Evolutionary conservation across 2,888 invertebrate species (phyloP).

Genomic region (Scaptomyza parva): DNA sequence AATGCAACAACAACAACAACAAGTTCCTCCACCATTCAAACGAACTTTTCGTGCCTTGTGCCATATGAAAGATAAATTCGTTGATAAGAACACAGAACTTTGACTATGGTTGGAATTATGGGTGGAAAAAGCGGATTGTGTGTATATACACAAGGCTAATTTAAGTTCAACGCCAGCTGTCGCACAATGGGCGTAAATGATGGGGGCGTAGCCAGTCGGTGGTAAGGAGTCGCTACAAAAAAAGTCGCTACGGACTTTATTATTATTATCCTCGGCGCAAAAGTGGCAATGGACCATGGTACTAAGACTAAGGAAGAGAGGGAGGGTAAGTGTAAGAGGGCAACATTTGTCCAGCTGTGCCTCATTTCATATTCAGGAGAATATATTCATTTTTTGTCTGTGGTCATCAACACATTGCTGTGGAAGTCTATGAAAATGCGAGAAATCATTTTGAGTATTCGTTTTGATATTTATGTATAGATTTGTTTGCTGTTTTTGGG

Average conservation of each 20-base stretch:
- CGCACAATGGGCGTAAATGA: slow-evolving; percentile 48
- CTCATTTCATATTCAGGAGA: slow-evolving; percentile 79
- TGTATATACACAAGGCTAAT: slow-evolving; percentile 76
- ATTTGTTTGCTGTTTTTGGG: slow-evolving; percentile 16
- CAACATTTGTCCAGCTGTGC: slow-evolving; percentile 75
- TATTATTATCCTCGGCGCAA: slow-evolving; percentile 73
- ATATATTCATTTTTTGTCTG: slow-evolving; percentile 43
- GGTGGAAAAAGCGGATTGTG: slow-evolving; percentile 67
- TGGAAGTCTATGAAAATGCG: slow-evolving; percentile 48
- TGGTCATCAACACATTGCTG: slow-evolving; percentile 55
- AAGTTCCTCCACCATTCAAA: slow-evolving; percentile 11
- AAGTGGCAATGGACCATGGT: slow-evolving; percentile 52
- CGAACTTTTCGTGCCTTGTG: slow-evolving; percentile 56
- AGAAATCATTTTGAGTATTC: slow-evolving; percentile 58
- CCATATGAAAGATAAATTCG: slow-evolving; percentile 79
- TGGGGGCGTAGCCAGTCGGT: slow-evolving; percentile 26
- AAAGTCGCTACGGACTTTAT: slow-evolving; percentile 71
- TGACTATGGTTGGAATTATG: slow-evolving; percentile 31
- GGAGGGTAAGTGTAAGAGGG: slow-evolving; percentile 6
- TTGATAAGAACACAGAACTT: slow-evolving; percentile 72
- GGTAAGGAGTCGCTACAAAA: slow-evolving; percentile 19
- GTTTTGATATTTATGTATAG: slow-evolving; percentile 36
- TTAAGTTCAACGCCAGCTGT: slow-evolving; percentile 80
- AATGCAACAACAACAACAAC: slow-evolving; percentile 52
- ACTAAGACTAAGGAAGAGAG: background rate